These are phyloP conservation scores for Coranthus polyacanthus DNA, from an alignment of 2,797 vertebrate species.

Conservation along the genomic window DNA sequence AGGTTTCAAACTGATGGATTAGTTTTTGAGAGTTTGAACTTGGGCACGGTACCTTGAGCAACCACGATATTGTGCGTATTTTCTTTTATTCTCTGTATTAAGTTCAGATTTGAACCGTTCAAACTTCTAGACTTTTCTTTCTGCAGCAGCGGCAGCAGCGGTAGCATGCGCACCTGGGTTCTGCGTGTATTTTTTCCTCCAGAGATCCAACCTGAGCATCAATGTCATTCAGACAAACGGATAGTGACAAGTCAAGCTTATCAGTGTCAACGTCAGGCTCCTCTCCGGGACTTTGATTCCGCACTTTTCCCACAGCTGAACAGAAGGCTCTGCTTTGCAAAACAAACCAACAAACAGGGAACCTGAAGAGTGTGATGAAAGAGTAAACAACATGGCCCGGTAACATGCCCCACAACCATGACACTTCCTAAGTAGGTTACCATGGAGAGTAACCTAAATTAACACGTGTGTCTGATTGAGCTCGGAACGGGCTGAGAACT, in stretches of 20 bases:
- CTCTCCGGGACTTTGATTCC: constrained; percentile 79
- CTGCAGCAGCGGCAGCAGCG: constrained; percentile 34
- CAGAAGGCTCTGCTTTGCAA: constrained; percentile 87
- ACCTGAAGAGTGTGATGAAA: constrained; percentile 86
- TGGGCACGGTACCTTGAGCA: constrained; percentile 40
- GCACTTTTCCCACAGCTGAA: constrained; percentile 82
- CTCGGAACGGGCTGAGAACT: constrained; percentile 53
- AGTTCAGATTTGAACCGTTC: constrained; percentile 36
- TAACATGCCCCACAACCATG: constrained; percentile 85
- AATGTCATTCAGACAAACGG: constrained; percentile 82
- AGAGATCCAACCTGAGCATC: constrained; percentile 75
- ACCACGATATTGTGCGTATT: constrained; percentile 27
- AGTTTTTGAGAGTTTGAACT: constrained; percentile 64
- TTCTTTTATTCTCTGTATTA: constrained; percentile 35
- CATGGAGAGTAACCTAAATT: constrained; percentile 78
- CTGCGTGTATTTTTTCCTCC: constrained; percentile 57
- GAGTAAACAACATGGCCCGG: constrained; percentile 85
- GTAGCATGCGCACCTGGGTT: constrained; percentile 58
- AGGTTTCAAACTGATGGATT: constrained; percentile 66
- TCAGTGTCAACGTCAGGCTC: constrained; percentile 75
- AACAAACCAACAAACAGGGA: constrained; percentile 89
- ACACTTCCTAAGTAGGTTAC: constrained; percentile 86
- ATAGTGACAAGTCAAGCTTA: constrained; percentile 77
- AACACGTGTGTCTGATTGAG: constrained; percentile 63
- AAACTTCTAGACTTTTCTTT: constrained; percentile 62